Percentiles rank a stretch among this genome's conserved stretches.
Conservation (phyloP, 2,888 invertebrate species). For the Aspidiotus rigidus region DNA sequence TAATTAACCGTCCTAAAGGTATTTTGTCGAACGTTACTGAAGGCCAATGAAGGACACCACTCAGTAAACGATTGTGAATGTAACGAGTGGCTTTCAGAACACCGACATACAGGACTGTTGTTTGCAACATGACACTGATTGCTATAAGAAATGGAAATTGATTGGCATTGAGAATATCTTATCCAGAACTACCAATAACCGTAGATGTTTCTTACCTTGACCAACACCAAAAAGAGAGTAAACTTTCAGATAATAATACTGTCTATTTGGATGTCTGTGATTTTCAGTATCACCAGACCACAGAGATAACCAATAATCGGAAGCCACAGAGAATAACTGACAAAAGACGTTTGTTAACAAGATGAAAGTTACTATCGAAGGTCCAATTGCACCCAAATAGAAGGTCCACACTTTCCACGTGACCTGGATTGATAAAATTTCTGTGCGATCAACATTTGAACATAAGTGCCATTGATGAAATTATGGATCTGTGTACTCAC, state of each 20-base stretch:
- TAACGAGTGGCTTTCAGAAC: slow-evolving; percentile 50
- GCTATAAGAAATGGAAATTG: too few relatives aligned
- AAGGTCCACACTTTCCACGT: slow-evolving; percentile 79
- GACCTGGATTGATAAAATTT: slow-evolving; percentile 49
- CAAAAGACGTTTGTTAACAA: slow-evolving; percentile 60
- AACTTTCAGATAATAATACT: slow-evolving; percentile 65
- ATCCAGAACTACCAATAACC: too few relatives aligned
- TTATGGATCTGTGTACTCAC: slow-evolving; percentile 47
- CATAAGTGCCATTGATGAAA: neutral
- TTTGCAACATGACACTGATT: slow-evolving; percentile 54
- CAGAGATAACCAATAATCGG: slow-evolving; percentile 72
- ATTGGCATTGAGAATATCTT: too few relatives aligned
- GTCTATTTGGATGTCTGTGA: slow-evolving; percentile 38
- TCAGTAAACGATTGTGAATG: slow-evolving; percentile 34
- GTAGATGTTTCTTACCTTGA: slow-evolving; percentile 58
- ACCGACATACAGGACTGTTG: slow-evolving; percentile 59
- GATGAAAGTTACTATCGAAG: slow-evolving; percentile 61
- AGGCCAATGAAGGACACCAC: slow-evolving; percentile 48
- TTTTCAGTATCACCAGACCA: slow-evolving; percentile 67
- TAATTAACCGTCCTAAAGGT: slow-evolving; percentile 46
- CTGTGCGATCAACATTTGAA: too few relatives aligned
- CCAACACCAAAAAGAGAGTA: slow-evolving; percentile 79
- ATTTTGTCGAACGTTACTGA: slow-evolving; percentile 49
- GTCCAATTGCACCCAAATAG: slow-evolving; percentile 76
- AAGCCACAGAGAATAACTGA: slow-evolving; percentile 76